Conservation (phyloP, 2,797 vertebrate genomes). For the Knipowitschia caucasica region DNA sequence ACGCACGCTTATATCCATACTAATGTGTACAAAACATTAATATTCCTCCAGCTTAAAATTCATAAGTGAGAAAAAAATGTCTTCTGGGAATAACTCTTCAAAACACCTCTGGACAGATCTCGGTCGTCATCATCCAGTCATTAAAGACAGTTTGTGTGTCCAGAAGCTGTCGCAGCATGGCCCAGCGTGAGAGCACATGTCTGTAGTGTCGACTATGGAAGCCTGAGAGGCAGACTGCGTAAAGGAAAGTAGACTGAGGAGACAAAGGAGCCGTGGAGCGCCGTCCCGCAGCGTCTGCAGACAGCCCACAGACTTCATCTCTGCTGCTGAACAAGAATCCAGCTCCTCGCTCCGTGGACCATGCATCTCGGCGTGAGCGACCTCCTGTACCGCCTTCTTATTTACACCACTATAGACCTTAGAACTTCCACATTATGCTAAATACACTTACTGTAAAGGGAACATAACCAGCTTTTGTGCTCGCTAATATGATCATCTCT, state of each 20-base stretch:
- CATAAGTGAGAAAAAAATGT: too few species aligned
- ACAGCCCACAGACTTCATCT: slow-evolving; percentile 16
- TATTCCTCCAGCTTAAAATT: background rate
- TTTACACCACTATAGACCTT: too few species aligned
- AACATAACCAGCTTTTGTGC: too few species aligned
- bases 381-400: too few species aligned
- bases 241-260: slow-evolving; percentile 9
- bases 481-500: too few species aligned
- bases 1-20: background rate
- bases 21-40: background rate
- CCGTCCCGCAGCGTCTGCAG: slow-evolving; percentile 10
- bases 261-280: slow-evolving; percentile 32
- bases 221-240: slow-evolving; percentile 5
- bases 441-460: too few species aligned
- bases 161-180: slow-evolving; percentile 16
- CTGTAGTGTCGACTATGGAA: background rate
- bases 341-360: slow-evolving; percentile 9
- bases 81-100: too few species aligned
- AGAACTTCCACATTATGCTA: too few species aligned
- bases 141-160: background rate
- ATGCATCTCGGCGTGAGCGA: slow-evolving; percentile 32
- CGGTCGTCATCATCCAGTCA: slow-evolving; percentile 12
- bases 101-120: slow-evolving; percentile 5
- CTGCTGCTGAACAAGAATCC: slow-evolving; percentile 14
- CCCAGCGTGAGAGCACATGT: slow-evolving; percentile 2